These are phyloP conservation scores for Rhingia rostrata DNA, from an alignment of 2,888 invertebrate genomes.

Conservation along the genomic window DNA sequence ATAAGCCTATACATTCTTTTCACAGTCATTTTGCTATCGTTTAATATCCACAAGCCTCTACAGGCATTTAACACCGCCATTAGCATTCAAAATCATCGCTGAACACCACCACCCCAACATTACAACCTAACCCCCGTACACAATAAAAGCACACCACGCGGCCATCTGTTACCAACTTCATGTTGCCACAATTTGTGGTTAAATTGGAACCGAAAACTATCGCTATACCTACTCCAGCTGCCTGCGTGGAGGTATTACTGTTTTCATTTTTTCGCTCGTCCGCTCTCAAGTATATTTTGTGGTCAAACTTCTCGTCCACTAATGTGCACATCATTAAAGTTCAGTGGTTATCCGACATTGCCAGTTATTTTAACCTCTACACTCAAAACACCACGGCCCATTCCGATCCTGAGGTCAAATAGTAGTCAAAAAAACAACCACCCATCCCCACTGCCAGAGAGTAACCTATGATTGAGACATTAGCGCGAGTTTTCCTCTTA, in stretches of 20 bases:
- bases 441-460: neutral
- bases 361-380: conserved; percentile 51
- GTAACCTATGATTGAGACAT: conserved; percentile 61
- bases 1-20: too few species aligned
- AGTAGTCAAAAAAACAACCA: neutral
- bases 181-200: conserved; percentile 60
- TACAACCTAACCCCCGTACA: neutral
- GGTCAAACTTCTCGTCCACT: conserved; percentile 64
- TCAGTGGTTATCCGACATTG: conserved; percentile 64
- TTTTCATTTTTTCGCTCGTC: conserved; percentile 4
- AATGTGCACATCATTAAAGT: conserved; percentile 69
- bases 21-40: too few species aligned
- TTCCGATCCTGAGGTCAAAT: conserved; percentile 30
- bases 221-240: conserved; percentile 48
- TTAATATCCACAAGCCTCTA: too few species aligned
- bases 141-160: conserved; percentile 11
- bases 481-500: conserved; percentile 51
- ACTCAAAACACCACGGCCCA: neutral
- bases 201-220: conserved; percentile 63
- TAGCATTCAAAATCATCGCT: too few species aligned
- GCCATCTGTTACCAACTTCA: conserved; percentile 51
- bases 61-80: too few species aligned
- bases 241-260: conserved; percentile 17
- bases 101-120: neutral
- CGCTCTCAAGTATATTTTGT: conserved; percentile 55